Evolutionary conservation across 2,888 invertebrate species (phyloP).

Genomic region (Synergus gifuensis): DNA sequence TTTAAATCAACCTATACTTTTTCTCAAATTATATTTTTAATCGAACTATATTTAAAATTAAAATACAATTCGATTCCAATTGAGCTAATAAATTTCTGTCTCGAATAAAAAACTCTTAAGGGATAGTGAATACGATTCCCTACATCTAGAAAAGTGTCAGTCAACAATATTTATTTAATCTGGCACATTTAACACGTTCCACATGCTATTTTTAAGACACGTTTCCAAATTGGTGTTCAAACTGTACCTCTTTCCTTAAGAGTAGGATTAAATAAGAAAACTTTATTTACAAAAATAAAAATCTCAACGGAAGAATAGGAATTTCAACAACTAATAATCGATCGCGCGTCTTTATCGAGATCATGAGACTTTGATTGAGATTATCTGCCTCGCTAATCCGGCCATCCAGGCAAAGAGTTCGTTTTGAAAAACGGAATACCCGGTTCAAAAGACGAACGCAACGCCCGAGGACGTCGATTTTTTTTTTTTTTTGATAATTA

Average conservation of each 20-base stretch:
- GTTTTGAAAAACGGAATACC: constrained; percentile 47
- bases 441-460: constrained; percentile 46
- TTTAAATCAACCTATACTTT: constrained; percentile 17
- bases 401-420: constrained; percentile 32
- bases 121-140: constrained; percentile 28
- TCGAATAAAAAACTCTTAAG: constrained; percentile 39
- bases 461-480: constrained; percentile 24
- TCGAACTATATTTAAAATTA: constrained; percentile 10
- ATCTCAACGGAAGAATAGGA: constrained; percentile 33
- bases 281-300: constrained; percentile 36
- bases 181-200: constrained; percentile 25
- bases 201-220: constrained; percentile 27
- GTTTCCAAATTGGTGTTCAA: constrained; percentile 33
- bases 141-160: constrained; percentile 35
- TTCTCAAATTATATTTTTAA: no score
- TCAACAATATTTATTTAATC: constrained; percentile 33
- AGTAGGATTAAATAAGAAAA: constrained; percentile 35
- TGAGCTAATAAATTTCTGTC: constrained; percentile 37
- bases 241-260: constrained; percentile 14
- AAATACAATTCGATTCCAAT: not conserved
- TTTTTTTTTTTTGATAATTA: not conserved
- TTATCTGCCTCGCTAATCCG: constrained; percentile 33
- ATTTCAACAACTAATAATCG: constrained; percentile 36
- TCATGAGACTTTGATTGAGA: constrained; percentile 24
- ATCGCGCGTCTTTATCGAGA: constrained; percentile 27